These are phyloP conservation scores for Petaurus breviceps DNA, from an alignment of 2,113 vertebrate genomes.

Conservation along the genomic window DNA sequence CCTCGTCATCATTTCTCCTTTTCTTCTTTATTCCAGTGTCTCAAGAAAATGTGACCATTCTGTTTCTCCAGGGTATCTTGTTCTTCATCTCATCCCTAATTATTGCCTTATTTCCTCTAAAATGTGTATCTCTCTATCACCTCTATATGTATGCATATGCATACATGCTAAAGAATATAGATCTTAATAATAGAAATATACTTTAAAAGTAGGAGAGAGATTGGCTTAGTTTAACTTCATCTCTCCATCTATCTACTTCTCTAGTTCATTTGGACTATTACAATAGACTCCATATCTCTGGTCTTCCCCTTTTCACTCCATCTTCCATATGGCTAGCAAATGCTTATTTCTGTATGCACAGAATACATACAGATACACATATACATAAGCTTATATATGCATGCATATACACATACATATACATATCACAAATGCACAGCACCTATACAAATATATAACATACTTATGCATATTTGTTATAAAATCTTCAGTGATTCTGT, in stretches of 20 bases:
- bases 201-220: too few relatives aligned
- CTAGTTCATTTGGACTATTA: not conserved
- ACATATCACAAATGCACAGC: not conserved
- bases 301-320: not conserved
- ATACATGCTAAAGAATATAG: not conserved
- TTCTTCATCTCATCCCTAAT: not conserved
- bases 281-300: not conserved
- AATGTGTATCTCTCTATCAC: too few relatives aligned
- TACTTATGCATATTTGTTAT: not conserved
- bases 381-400: not conserved
- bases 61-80: too few relatives aligned
- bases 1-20: too few relatives aligned
- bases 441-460: not conserved
- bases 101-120: not conserved
- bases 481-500: not conserved
- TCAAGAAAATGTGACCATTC: too few relatives aligned
- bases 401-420: not conserved
- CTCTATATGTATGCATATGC: not conserved
- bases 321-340: not conserved
- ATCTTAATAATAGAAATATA: too few relatives aligned
- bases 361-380: not conserved
- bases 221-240: too few relatives aligned
- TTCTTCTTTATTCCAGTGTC: too few relatives aligned
- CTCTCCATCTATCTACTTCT: not conserved
- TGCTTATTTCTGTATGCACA: not conserved